phyloP scores from a whole-genome alignment of 2,113 vertebrate genomes.

The Bostrychus sinensis region DNA sequence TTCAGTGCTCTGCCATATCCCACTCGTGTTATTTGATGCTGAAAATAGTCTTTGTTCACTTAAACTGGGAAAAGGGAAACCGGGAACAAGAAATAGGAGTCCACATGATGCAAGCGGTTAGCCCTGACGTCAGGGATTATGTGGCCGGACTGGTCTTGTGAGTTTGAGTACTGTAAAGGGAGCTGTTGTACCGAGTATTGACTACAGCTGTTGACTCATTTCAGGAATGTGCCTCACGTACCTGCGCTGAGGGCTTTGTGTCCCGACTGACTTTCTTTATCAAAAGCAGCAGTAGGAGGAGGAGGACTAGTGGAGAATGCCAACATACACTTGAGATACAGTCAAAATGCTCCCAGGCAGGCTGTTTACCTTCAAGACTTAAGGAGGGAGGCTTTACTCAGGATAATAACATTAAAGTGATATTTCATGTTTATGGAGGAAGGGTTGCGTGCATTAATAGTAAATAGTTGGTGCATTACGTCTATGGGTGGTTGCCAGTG shows the following conservation, averaged over 20 bases:
- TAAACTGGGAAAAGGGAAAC: not conserved
- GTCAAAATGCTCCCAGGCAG: not conserved
- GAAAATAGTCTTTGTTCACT: not conserved
- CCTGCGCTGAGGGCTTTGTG: constrained; percentile 35
- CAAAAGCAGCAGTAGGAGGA: not conserved
- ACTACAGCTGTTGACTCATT: constrained; percentile 33
- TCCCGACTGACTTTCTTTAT: constrained; percentile 39
- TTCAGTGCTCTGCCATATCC: not conserved
- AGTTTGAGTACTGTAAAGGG: constrained; percentile 31
- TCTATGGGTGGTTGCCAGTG: no score
- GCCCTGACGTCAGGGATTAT: constrained; percentile 30
- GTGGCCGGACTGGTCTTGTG: constrained; percentile 45
- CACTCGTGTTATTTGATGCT: not conserved
- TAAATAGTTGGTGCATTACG: no score
- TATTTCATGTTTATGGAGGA: constrained; percentile 1
- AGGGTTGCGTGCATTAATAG: not conserved
- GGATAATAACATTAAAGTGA: not conserved
- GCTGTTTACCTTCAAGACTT: constrained; percentile 38
- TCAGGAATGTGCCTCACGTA: constrained; percentile 59
- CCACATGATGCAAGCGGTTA: constrained; percentile 19
- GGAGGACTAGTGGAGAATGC: constrained; percentile 23
- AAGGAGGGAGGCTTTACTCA: constrained; percentile 1
- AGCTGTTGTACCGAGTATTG: constrained; percentile 16
- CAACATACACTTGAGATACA: constrained; percentile 27
- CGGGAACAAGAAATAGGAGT: constrained; percentile 17